Percentiles rank a stretch among this genome's conserved stretches.
Conservation (phyloP, 2,888 invertebrate species). For the Eupsilia transversa region DNA sequence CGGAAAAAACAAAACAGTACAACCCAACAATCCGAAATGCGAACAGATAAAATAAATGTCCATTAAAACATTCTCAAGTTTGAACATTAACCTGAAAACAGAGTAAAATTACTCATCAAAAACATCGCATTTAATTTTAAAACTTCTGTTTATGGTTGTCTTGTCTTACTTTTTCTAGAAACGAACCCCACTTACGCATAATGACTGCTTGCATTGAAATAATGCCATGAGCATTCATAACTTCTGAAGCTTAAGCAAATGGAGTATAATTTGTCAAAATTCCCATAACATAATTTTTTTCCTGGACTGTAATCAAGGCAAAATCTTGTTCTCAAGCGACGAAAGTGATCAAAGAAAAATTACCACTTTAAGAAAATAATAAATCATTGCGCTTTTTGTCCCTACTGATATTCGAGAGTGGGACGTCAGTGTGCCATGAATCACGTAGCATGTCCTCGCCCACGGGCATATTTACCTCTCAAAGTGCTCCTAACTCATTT, state of each 20-base stretch:
- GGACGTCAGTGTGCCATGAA: conserved; percentile 83
- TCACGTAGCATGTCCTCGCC: conserved; percentile 84
- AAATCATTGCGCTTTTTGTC: conserved; percentile 74
- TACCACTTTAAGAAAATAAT: conserved; percentile 68
- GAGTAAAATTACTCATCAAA: conserved; percentile 67
- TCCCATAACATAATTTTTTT: conserved; percentile 50
- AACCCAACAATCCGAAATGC: conserved; percentile 55
- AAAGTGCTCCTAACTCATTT: conserved; percentile 77
- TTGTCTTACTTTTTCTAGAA: conserved; percentile 67
- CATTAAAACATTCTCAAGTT: conserved; percentile 66
- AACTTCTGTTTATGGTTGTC: conserved; percentile 63
- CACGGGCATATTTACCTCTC: conserved; percentile 83
- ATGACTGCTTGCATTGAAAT: conserved; percentile 58
- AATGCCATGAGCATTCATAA: conserved; percentile 28
- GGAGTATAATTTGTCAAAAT: conserved; percentile 52
- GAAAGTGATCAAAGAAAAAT: conserved; percentile 65
- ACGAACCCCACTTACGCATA: conserved; percentile 66
- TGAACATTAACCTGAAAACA: conserved; percentile 74
- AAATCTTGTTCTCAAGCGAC: conserved; percentile 51
- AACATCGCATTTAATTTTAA: conserved; percentile 67
- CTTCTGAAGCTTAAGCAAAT: conserved; percentile 49
- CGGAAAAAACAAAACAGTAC: conserved; percentile 46
- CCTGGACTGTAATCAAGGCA: conserved; percentile 54
- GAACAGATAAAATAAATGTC: conserved; percentile 63
- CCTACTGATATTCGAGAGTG: conserved; percentile 74